phyloP scores from a whole-genome alignment of 2,113 vertebrate genomes.

The Sinocyclocheilus anophthalmus region DNA sequence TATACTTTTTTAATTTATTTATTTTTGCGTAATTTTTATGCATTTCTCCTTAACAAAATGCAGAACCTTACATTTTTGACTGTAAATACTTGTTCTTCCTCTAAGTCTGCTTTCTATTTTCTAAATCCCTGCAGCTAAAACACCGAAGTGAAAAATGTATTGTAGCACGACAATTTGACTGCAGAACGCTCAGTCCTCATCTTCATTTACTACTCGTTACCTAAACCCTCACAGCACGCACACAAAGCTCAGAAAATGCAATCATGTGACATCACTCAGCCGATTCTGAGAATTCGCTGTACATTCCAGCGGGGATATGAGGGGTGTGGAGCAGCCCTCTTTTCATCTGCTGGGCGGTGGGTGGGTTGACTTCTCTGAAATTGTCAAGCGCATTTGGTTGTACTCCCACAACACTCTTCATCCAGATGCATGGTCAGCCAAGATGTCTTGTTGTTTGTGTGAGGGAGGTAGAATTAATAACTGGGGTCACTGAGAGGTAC shows the following conservation, averaged over 20 bases:
- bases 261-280: conserved; percentile 70
- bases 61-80: background rate
- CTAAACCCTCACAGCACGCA: background rate
- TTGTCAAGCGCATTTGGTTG: conserved; percentile 60
- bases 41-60: background rate
- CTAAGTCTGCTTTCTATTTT: background rate
- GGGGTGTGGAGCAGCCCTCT: conserved; percentile 63
- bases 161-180: conserved; percentile 4
- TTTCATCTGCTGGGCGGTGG: conserved; percentile 63
- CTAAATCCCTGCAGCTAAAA: background rate
- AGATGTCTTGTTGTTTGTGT: conserved; percentile 2
- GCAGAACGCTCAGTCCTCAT: conserved; percentile 7
- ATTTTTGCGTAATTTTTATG: background rate
- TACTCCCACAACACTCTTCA: conserved; percentile 56
- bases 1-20: background rate
- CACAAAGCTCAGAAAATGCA: conserved; percentile 38
- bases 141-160: conserved; percentile 16
- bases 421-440: conserved; percentile 38
- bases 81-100: background rate
- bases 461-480: conserved; percentile 29
- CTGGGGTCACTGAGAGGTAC: background rate
- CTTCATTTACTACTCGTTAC: conserved; percentile 9
- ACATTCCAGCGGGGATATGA: conserved; percentile 70
- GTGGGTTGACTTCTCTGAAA: conserved; percentile 56
- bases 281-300: conserved; percentile 69